Conservation (phyloP, 2,888 invertebrate species). For the Drosophila antonietae region DNA sequence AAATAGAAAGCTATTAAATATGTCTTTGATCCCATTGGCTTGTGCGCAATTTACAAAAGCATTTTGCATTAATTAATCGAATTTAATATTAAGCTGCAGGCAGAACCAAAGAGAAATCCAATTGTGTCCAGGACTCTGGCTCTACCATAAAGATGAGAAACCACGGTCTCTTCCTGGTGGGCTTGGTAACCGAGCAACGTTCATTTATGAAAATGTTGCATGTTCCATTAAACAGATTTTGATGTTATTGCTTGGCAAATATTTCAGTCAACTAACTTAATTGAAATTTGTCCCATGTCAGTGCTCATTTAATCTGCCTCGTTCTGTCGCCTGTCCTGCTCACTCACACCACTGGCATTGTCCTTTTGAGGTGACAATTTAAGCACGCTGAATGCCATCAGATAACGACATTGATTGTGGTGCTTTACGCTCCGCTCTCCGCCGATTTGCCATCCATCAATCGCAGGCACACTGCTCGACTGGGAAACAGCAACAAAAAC, state of each 20-base stretch:
- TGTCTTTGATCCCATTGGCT: conserved; percentile 55
- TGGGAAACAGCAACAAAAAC: conserved; percentile 18
- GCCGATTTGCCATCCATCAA: conserved; percentile 64
- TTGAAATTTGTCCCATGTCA: conserved; percentile 54
- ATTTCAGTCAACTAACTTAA: conserved; percentile 6
- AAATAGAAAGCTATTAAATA: conserved; percentile 52
- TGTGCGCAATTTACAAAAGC: conserved; percentile 52
- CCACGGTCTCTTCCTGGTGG: background rate
- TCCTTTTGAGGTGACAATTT: conserved; percentile 65
- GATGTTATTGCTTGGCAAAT: conserved; percentile 11
- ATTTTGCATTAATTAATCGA: conserved; percentile 73
- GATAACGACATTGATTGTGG: conserved; percentile 73
- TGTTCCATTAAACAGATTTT: conserved; percentile 59
- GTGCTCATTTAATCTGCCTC: conserved; percentile 17
- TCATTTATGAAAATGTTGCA: conserved; percentile 50
- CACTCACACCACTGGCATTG: background rate
- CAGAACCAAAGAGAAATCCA: conserved; percentile 1
- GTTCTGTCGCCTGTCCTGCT: background rate
- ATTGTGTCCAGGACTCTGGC: conserved; percentile 4
- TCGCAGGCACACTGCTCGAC: conserved; percentile 55
- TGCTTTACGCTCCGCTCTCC: conserved; percentile 15
- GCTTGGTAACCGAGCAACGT: conserved; percentile 27
- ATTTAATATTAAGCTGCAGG: conserved; percentile 48
- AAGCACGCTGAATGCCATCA: conserved; percentile 64
- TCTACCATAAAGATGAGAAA: background rate